Base-by-base conservation (phyloP, 2,888 invertebrate genomes). In the Agrenia bidenticulata region DNA sequence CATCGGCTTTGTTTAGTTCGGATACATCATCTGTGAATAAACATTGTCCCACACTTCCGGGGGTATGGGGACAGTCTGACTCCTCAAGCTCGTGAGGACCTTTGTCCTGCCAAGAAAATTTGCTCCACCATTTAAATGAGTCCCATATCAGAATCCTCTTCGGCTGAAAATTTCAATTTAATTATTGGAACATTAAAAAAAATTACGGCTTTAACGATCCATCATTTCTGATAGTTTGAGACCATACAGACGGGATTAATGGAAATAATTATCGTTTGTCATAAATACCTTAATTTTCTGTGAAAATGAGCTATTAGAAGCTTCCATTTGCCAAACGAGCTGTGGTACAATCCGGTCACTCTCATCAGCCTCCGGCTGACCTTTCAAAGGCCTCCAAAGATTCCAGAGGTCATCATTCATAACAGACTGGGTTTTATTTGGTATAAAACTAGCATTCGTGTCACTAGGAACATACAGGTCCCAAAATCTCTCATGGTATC, bases 321-420 rank as follows among this genome's bases (percentile, higher is more conserved):
- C 67, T 56, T 72, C 72, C 69, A 72, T 72, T 39, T 53, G 66
- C 69, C 65, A 69, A 61, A 72, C 63, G n/a, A 72, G 61, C 54
- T 72, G 72, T 13, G 69, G 64, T 23, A 72, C 49, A 5, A 72
- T 62, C 17, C 67, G 65, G 54, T 69, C 65, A 42, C 65, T 67
- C 26, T 72, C 66, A 27, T 64, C 26, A 11, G 58, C 27, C 21
- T 63, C 45, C 21, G 45, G 54, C 2, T 26, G n/a, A 15, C 54
- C 39, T 19, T 55, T 56, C 39, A 50, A 42, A 32, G 67, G 64
- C 13, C 69, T 45, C 72, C 72, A 72, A 23, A 72, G 61, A 58
- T 64, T 58, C 2, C 60, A 60, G 9, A 66, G 19, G 2, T 50
- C 19, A 5, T 5, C 2, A 45, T 19, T 45, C n/a, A 17, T 17